These are phyloP conservation scores for Etheostoma cragini DNA, from an alignment of 2,113 vertebrate species.

Conservation along the genomic window DNA sequence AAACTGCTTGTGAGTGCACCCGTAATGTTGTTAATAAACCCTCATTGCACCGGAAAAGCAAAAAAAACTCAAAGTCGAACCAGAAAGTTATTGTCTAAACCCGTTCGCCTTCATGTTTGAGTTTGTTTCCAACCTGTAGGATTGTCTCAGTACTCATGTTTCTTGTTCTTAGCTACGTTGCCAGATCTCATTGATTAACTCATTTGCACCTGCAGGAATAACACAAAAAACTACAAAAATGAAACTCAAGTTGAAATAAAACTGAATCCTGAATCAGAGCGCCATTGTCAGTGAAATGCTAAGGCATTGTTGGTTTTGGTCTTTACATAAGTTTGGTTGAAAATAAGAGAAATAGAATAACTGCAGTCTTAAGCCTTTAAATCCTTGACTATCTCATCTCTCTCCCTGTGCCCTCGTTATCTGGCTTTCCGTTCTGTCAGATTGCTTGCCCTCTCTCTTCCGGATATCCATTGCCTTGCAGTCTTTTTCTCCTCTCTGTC, in stretches of 20 bases:
- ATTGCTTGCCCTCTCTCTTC: slow-evolving; percentile 22
- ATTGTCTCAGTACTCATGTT: too few species aligned
- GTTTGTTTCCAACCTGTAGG: too few species aligned
- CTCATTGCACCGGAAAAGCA: too few species aligned
- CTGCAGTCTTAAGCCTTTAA: slow-evolving; percentile 7
- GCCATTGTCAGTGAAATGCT: not conserved
- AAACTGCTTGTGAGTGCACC: not conserved
- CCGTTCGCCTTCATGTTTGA: not conserved
- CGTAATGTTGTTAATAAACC: not conserved
- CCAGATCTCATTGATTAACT: not conserved
- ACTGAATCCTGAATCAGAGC: not conserved
- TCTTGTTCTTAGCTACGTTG: too few species aligned
- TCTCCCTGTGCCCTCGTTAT: slow-evolving; percentile 33
- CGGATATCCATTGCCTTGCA: slow-evolving; percentile 21
- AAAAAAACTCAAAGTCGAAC: not conserved
- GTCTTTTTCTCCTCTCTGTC: slow-evolving; percentile 43
- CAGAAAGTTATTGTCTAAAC: too few species aligned
- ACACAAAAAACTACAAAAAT: not conserved
- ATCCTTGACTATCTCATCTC: slow-evolving; percentile 13
- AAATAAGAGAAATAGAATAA: slow-evolving; percentile 21
- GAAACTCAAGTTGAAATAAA: too few species aligned
- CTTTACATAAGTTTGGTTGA: slow-evolving; percentile 25
- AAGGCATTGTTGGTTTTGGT: slow-evolving; percentile 1
- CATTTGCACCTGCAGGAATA: not conserved
- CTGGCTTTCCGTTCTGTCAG: slow-evolving; percentile 33